Evolutionary conservation across 2,797 vertebrate species (phyloP).

Genomic region (Acanthis flammea): DNA sequence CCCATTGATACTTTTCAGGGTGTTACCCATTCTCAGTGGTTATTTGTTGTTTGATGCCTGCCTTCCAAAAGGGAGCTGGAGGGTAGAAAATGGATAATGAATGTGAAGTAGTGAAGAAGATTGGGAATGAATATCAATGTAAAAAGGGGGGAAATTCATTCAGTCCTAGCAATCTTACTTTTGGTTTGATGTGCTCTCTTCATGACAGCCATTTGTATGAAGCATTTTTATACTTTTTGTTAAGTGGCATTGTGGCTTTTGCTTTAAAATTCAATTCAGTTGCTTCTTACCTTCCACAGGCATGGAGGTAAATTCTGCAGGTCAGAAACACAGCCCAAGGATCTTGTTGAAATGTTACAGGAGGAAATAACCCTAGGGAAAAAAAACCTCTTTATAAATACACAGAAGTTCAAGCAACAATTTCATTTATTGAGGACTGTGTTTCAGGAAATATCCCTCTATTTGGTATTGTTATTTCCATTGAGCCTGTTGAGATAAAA

Average conservation of each 20-base stretch:
- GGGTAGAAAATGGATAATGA: not conserved
- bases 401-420: not conserved
- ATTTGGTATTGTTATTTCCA: not conserved
- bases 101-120: not conserved
- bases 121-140: not conserved
- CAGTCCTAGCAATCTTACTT: not conserved
- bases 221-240: not conserved
- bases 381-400: not conserved
- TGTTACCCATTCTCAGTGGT: not conserved
- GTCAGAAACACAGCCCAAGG: not conserved
- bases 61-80: not conserved
- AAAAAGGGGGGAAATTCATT: not conserved
- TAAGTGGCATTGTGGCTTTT: not conserved
- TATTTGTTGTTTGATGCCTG: not conserved
- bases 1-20: not conserved
- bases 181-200: not conserved
- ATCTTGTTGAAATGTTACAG: not conserved
- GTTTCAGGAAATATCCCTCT: not conserved
- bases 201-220: not conserved
- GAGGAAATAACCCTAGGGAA: not conserved
- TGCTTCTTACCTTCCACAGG: not conserved
- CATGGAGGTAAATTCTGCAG: not conserved
- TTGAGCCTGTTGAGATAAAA: conserved; percentile 12
- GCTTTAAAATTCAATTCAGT: not conserved
- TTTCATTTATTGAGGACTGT: not conserved